Evolutionary conservation across 1,140 invertebrate genomes (phyloP).

Genomic region (Scaptomyza pallida): DNA sequence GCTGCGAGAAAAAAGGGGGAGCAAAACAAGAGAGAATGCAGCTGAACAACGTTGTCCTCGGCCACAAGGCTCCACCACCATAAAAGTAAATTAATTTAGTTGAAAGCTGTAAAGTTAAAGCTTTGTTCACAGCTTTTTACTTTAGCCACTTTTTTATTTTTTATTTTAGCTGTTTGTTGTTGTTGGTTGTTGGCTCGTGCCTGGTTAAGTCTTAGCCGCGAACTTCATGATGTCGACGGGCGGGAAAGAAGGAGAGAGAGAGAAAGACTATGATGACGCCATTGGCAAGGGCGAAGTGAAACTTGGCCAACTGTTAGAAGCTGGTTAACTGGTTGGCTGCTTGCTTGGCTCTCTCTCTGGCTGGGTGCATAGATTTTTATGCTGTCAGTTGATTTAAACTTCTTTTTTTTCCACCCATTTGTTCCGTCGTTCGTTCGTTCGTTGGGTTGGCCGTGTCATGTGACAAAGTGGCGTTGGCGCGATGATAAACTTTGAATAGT

Average conservation of each 20-base stretch:
- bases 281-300: constrained; percentile 20
- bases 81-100: constrained; percentile 84
- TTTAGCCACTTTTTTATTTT: constrained; percentile 34
- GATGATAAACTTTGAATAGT: constrained; percentile 64
- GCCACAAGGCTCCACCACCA: constrained; percentile 20
- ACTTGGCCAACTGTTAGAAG: constrained; percentile 17
- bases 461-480: constrained; percentile 70
- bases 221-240: constrained; percentile 19
- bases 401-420: no score
- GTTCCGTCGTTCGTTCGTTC: constrained; percentile 46
- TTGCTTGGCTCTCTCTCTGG: constrained; percentile 2
- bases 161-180: background rate
- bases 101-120: constrained; percentile 83
- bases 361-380: constrained; percentile 46
- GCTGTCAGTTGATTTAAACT: constrained; percentile 45
- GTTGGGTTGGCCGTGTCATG: constrained; percentile 71
- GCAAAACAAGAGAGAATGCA: background rate
- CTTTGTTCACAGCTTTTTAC: constrained; percentile 72
- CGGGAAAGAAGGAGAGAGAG: background rate
- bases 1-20: background rate
- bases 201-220: constrained; percentile 46
- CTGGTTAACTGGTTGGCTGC: constrained; percentile 22
- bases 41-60: constrained; percentile 36
- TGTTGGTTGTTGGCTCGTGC: constrained; percentile 6
- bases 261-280: constrained; percentile 42